These are phyloP conservation scores for Allolobophora icterica DNA, from an alignment of 2,888 invertebrate species.

Conservation along the genomic window DNA sequence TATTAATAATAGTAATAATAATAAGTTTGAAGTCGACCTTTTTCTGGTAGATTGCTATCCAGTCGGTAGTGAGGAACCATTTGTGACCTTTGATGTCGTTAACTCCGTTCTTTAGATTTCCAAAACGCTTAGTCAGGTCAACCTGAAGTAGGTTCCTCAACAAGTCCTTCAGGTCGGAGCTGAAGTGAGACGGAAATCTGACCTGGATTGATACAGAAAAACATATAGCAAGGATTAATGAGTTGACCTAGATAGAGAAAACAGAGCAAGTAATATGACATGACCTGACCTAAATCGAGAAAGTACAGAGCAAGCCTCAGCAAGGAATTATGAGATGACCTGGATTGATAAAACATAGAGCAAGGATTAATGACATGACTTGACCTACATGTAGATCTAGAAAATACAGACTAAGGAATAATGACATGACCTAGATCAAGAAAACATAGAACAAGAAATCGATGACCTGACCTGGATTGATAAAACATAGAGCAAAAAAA, in stretches of 20 bases:
- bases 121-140: conserved; percentile 94
- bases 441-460: too few relatives aligned
- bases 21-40: conserved; percentile 69
- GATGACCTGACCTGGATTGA: too few relatives aligned
- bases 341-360: conserved; percentile 87
- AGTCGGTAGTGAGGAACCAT: conserved; percentile 96
- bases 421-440: conserved; percentile 66
- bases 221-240: conserved; percentile 68
- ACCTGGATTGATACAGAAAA: conserved; percentile 73
- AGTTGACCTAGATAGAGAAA: conserved; percentile 99
- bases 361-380: conserved; percentile 73
- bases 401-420: conserved; percentile 96
- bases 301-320: conserved; percentile 98
- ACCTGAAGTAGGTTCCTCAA: conserved; percentile 80
- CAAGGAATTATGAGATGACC: too few relatives aligned
- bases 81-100: conserved; percentile 97
- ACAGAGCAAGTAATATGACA: conserved; percentile 84
- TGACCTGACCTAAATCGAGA: conserved; percentile 66
- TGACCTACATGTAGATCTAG: conserved; percentile 99
- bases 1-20: too few relatives aligned
- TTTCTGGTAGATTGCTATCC: conserved; percentile 97
- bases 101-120: conserved; percentile 95
- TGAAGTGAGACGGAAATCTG: conserved; percentile 46
- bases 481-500: conserved; percentile 78
- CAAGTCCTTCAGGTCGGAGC: conserved; percentile 83